A percentile compares a stretch with the other conserved stretches of the same genome.
phyloP scores from a whole-genome alignment of 2,888 invertebrate genomes.

The Melanostoma scalare region DNA sequence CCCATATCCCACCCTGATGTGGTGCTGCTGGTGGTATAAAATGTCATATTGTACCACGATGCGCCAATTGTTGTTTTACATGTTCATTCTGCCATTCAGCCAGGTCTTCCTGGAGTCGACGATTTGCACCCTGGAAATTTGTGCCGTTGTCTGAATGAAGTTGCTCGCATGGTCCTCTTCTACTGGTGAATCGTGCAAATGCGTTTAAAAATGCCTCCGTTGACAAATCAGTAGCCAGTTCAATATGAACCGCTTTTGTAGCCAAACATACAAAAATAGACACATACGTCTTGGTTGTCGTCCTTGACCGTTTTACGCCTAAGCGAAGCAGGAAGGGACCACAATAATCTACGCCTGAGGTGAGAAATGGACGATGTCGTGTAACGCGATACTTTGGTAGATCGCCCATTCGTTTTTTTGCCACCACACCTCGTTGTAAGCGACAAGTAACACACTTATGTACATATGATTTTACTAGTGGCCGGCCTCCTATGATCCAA shows the following conservation, averaged over 20 bases:
- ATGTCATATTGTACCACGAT: conserved; percentile 35
- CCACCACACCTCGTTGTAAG: conserved; percentile 11
- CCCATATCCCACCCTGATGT: conserved; percentile 21
- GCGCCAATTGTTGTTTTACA: conserved; percentile 19
- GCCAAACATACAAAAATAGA: conserved; percentile 31
- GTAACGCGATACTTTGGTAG: conserved; percentile 38
- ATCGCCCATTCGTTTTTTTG: conserved; percentile 27
- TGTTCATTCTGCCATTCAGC: conserved; percentile 18
- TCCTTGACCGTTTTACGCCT: conserved; percentile 8
- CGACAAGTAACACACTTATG: conserved; percentile 42
- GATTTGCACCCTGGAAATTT: conserved; percentile 11
- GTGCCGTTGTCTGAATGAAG: conserved; percentile 28
- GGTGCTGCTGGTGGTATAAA: conserved; percentile 30
- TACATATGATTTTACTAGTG: conserved; percentile 26
- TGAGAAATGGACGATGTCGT: conserved; percentile 37
- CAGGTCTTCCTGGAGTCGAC: conserved; percentile 6
- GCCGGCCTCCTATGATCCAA: conserved; percentile 39
- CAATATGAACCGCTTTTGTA: conserved; percentile 23
- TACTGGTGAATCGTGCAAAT: conserved; percentile 27
- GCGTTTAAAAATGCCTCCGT: conserved; percentile 36
- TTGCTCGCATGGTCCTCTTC: conserved; percentile 22
- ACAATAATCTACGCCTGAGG: conserved; percentile 34
- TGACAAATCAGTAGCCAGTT: conserved; percentile 26
- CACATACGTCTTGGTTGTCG: conserved; percentile 15
- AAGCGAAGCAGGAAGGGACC: conserved; percentile 13